Base-by-base conservation (phyloP, 2,888 invertebrate species). In the Bhutanitis thaidina region DNA sequence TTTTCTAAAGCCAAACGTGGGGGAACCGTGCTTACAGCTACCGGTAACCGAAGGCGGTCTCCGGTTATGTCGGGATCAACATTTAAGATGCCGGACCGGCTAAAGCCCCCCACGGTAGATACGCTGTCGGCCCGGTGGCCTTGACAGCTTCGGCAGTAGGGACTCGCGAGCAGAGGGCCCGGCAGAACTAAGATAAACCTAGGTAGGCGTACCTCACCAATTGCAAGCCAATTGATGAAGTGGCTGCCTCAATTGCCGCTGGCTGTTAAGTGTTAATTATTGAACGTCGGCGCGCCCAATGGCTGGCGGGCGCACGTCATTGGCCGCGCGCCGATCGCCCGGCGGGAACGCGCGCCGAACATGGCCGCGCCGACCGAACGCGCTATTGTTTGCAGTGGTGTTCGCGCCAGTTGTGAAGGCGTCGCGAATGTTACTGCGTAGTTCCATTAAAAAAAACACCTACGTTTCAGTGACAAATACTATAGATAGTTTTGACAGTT, bases 291-390 rank as follows among this genome's bases (percentile, higher is more conserved):
- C 59, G 57, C 45, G 40, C 46, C n/a, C 40, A 51, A 46, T 51
- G 36, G 46, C 41, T 8, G 36, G n/a, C 45, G 40, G 29, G 25
- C 60, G 46, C 61, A 60, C 61, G 64, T 64, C 68, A 80, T 59
- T 59, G 55, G 63, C 65, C 55, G 61, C 62, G 54, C 66, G 59
- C 64, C 69, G 77, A 84, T 84, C 83, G 86, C 85, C 78, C 58
- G 60, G 54, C 44, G 51, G 58, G 56, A 61, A 58, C 64, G 58
- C 56, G n/a, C 7, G 30, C 13, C 3, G 5, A 29, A 34, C 12
- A 58, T 59, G 58, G 60, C 61, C 36, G 57, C 54, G 52, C 34
- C 43, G 30, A n/a, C 44, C 44, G 7, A 43, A 43, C 55, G 38
- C 29, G 44, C 58, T 59, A 74, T 77, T 78, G 78, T 77, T 71